A percentile compares a stretch with the other conserved stretches of the same genome.
These are phyloP conservation scores for Elegia similella DNA, from an alignment of 2,888 invertebrate species.

Conservation along the genomic window DNA sequence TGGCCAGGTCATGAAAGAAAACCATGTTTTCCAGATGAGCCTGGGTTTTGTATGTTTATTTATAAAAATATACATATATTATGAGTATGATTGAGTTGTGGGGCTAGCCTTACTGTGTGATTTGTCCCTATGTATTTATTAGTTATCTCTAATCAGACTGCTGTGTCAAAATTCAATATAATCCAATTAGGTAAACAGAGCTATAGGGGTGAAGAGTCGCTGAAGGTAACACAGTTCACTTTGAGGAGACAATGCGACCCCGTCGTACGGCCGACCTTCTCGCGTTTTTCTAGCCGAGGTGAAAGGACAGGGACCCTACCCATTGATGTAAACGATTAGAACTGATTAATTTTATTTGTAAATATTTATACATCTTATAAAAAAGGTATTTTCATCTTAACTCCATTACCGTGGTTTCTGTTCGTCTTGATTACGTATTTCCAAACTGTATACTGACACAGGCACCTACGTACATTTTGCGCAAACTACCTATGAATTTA, in stretches of 20 bases:
- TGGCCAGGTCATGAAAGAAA: no score
- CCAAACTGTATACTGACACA: no score
- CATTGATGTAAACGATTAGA: not conserved
- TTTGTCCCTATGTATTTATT: not conserved
- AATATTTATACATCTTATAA: no score
- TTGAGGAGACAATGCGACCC: slow-evolving; percentile 41
- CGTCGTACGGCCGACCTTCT: slow-evolving; percentile 15
- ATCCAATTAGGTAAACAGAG: slow-evolving; percentile 7
- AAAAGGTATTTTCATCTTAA: no score
- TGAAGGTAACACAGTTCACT: slow-evolving; percentile 32
- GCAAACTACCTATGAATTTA: no score
- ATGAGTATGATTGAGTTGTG: no score
- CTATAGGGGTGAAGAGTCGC: slow-evolving; percentile 15
- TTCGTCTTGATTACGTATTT: no score
- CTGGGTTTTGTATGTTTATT: no score
- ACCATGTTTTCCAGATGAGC: no score
- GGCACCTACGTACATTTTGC: no score
- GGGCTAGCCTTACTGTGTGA: not conserved
- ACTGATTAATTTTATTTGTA: not conserved
- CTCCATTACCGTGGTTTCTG: no score
- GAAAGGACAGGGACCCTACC: slow-evolving; percentile 23
- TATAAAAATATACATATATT: no score
- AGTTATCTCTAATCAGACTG: not conserved
- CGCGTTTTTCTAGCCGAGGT: slow-evolving; percentile 22
- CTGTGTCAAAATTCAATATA: not conserved